Evolutionary conservation across 30 jellyfish, hydroid and myxozoan species (phyloP).

Genomic region (Aurelia aurita complex sp. Pacific): DNA sequence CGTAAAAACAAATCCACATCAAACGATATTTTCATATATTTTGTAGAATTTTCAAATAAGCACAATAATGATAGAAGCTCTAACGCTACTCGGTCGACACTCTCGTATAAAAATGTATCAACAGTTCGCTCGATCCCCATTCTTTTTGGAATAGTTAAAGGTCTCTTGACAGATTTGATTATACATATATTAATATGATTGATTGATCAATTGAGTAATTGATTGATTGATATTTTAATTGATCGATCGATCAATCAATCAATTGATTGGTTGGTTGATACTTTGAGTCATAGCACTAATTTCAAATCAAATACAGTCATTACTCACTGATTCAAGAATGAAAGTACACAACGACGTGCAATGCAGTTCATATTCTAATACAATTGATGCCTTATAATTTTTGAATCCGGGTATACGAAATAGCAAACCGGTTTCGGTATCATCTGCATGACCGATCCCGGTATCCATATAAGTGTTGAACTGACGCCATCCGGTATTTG

Average conservation of each 20-base stretch:
- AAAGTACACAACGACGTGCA: conserved; percentile 62
- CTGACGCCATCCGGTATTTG: conserved; percentile 84
- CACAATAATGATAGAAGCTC: too few species aligned
- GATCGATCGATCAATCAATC: too few species aligned
- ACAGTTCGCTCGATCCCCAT: too few species aligned
- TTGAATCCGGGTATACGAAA: conserved; percentile 80
- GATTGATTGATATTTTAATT: conserved; percentile 4
- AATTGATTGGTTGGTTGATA: not conserved
- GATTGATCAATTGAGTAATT: not conserved
- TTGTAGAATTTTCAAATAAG: too few species aligned
- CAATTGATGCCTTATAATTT: conserved; percentile 32
- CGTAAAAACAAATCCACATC: too few species aligned
- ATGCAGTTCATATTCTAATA: conserved; percentile 57
- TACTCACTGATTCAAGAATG: conserved; percentile 69
- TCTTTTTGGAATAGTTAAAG: too few species aligned
- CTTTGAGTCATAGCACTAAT: not conserved
- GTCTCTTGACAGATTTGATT: too few species aligned
- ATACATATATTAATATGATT: too few species aligned
- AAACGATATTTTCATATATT: too few species aligned
- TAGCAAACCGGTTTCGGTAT: conserved; percentile 80
- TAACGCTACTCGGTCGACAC: too few species aligned
- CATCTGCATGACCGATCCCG: conserved; percentile 95
- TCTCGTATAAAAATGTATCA: too few species aligned
- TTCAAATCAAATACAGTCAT: not conserved
- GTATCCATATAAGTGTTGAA: conserved; percentile 60